These are phyloP conservation scores for Psylliodes chrysocephalus DNA, from an alignment of 2,888 invertebrate species.

Conservation along the genomic window DNA sequence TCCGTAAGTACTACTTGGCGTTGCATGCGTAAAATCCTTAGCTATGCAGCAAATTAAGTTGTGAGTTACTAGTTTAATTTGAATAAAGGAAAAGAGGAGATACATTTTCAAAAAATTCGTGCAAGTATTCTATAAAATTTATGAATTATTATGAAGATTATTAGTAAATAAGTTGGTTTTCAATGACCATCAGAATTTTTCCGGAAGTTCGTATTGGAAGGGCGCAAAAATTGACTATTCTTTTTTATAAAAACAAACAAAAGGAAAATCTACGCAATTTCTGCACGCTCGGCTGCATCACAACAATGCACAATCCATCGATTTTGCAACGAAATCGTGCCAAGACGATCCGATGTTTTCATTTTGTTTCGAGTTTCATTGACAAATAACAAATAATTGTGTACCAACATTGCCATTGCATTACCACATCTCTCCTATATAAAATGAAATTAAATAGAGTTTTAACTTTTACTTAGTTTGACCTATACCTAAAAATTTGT, in stretches of 20 bases:
- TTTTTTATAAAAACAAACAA: not conserved
- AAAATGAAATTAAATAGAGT: not conserved
- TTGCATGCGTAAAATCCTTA: no score
- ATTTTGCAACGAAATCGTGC: constrained; percentile 19
- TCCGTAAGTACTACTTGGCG: no score
- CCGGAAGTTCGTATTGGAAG: no score
- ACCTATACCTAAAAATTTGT: constrained; percentile 11
- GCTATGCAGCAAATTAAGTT: no score
- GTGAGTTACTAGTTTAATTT: no score
- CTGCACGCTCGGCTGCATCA: not conserved
- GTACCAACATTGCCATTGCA: constrained; percentile 18
- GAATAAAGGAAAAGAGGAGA: no score
- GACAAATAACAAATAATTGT: constrained; percentile 32
- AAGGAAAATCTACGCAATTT: constrained; percentile 8
- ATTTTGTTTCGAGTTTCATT: constrained; percentile 30
- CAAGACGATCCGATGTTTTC: constrained; percentile 26
- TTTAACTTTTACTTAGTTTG: constrained; percentile 4
- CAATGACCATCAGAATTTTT: no score
- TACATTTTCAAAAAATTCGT: no score
- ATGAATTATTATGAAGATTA: no score
- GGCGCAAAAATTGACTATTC: no score
- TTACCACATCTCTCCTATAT: not conserved
- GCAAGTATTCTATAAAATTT: no score
- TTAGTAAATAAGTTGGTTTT: no score
- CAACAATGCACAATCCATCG: constrained; percentile 8